Base-by-base conservation (phyloP, 1,140 invertebrate species). In the Schlechtendalia chinensis region DNA sequence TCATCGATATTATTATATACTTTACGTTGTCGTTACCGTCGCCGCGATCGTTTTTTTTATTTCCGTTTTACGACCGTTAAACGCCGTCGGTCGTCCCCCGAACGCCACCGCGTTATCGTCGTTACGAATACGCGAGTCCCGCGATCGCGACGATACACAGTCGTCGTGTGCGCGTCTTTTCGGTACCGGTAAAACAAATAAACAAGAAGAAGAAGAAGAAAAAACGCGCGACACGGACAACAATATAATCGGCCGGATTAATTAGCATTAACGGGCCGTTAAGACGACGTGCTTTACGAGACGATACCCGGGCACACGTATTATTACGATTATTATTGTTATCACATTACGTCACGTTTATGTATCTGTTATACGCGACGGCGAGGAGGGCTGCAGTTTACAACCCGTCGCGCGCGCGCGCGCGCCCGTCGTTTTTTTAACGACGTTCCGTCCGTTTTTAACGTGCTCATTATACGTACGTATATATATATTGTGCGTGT, bases 221-320 rank as follows among this genome's bases (percentile, higher is more conserved):
- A 39, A 29, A 17, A 5, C 61, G 32, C 32, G 39, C n/a, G n/a
- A n/a, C 27, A 47, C 65, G 29, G n/a, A n/a, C n/a, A n/a, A 69
- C 69, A 29, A 71, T 71, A 77, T 47, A 61, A 77, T 61, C 32
- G 58, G n/a, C 32, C 58, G 56, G 47, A 79, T 79, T 79, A 79
- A 79, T 79, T 79, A 79, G 75, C 75, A 63, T 61, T 63, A 79
- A 79, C 75, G n/a, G 75, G 39, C 22, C 75, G 39, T 79, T 63
- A 79, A 59, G 75, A 50, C 16, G 75, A 61, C 54, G 58, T 50
- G 19, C 58, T 63, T 79, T 63, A 79, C 58, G 58, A 79, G 32
- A 39, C 19, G 22, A 22, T 58, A 47, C 56, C 14, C 67, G 14
- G 24, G 22, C 67, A 71, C 58, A 61, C 24, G 58, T 61, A 45